Conservation (phyloP, 2,888 invertebrate species). For the Aspidiotus rigidus region DNA sequence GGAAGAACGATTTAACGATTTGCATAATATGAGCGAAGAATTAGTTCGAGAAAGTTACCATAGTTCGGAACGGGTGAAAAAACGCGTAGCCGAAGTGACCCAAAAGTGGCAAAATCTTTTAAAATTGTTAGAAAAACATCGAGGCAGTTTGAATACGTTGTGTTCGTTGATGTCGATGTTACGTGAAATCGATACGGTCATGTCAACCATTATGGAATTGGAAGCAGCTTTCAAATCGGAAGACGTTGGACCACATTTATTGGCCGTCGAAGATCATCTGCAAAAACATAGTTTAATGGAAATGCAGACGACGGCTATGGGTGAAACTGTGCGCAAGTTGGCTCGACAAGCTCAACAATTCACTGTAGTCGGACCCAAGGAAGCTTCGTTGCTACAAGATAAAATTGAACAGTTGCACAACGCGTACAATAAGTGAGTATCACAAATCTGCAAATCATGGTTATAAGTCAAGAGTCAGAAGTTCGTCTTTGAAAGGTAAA, state of each 20-base stretch:
- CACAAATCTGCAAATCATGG: neutral
- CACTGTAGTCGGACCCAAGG: conserved; percentile 50
- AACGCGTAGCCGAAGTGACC: conserved; percentile 66
- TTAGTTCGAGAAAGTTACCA: conserved; percentile 85
- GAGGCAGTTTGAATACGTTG: conserved; percentile 62
- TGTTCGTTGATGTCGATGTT: conserved; percentile 79
- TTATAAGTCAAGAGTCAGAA: neutral
- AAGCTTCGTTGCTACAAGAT: conserved; percentile 55
- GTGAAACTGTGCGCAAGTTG: conserved; percentile 72
- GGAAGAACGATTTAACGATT: conserved; percentile 87
- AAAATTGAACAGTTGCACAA: conserved; percentile 66
- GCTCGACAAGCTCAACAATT: conserved; percentile 57
- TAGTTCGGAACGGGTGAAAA: conserved; percentile 67
- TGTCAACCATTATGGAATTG: conserved; percentile 58
- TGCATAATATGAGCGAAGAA: conserved; percentile 88
- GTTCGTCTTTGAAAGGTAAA: neutral
- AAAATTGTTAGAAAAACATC: conserved; percentile 73
- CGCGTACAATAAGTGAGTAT: conserved; percentile 59
- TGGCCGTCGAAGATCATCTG: conserved; percentile 87
- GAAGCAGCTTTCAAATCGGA: conserved; percentile 50
- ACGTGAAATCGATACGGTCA: conserved; percentile 83
- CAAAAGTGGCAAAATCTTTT: conserved; percentile 79
- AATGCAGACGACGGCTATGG: conserved; percentile 77
- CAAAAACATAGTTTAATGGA: conserved; percentile 91
- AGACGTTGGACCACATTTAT: conserved; percentile 85